Conservation (phyloP, 2,113 vertebrate genomes). For the Syngnathus scovelli region DNA sequence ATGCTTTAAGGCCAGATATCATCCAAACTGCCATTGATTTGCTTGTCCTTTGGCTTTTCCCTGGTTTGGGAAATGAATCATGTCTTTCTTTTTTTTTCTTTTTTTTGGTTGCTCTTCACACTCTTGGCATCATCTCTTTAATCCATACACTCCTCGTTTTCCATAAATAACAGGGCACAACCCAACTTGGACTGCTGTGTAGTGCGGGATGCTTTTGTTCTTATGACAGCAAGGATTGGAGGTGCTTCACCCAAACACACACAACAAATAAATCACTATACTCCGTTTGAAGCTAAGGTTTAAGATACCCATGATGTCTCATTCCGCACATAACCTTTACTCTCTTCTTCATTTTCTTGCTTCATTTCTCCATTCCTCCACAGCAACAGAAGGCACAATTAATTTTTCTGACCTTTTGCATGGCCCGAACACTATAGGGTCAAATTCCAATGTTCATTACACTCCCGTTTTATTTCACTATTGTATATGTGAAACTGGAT, state of each 20-base stretch:
- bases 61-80: conserved; percentile 60
- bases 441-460: conserved; percentile 61
- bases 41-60: conserved; percentile 61
- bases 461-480: conserved; percentile 48
- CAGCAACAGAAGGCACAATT: conserved; percentile 53
- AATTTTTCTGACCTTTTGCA: conserved; percentile 62
- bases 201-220: conserved; percentile 53
- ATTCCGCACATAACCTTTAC: conserved; percentile 39
- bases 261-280: background rate
- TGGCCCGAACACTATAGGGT: conserved; percentile 48
- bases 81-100: conserved; percentile 34
- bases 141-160: conserved; percentile 64
- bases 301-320: conserved; percentile 31
- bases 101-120: conserved; percentile 39
- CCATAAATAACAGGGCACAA: conserved; percentile 63
- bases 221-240: conserved; percentile 54
- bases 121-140: conserved; percentile 60
- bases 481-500: conserved; percentile 58
- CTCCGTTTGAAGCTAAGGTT: conserved; percentile 19
- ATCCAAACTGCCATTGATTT: conserved; percentile 67
- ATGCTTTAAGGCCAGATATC: conserved; percentile 53
- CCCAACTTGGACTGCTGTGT: conserved; percentile 43
- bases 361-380: conserved; percentile 4
- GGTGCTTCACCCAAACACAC: conserved; percentile 39
- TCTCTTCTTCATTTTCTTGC: conserved; percentile 10